Base-by-base conservation (phyloP, 1,140 invertebrate genomes). In the Nilaparvata lugens region DNA sequence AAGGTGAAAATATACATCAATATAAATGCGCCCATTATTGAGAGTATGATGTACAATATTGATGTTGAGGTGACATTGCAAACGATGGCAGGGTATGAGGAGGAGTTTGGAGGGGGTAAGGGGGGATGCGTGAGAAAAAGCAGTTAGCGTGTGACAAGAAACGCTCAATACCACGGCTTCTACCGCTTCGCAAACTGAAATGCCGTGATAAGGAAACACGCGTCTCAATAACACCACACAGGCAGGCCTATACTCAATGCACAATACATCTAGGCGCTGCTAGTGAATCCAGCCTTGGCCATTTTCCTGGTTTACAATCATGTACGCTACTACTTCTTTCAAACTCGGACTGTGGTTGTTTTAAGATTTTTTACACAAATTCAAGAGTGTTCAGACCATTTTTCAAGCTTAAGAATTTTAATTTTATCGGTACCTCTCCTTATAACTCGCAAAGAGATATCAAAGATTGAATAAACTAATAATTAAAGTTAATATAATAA, bases 141-240 rank as follows among this genome's bases (percentile, higher is more conserved):
- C 25, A 54, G 52, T 25, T 23, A 51, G 24, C 24, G 48, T 25
- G 21, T 25, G 24, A 54, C 24, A 54, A 54, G 52, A 25, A 53
- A 24, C 25, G 35, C 24, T 19, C 25, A 35, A 54, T 31, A 35
- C 16, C 19, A 13, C 25, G 14, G 52, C 48, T 51, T 51, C 21
- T 23, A 51, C 48, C 24, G 25, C 31, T 38, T 42, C 14, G 9
- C 7, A 48, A 48, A 48, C 21, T 18, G 45, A 48, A 48, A 51
- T 51, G 11, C 24, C 24, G 48, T 25, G 48, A 51, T 23, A 51
- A 25, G 48, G 48, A 51, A 51, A 51, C 48, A 51, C 48, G 48
- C 48, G 48, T 14, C 13, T 35, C 31, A 35, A 35, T 35, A 35
- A 11, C 31, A 6, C 7, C 31, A 35, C 31, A 35, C 23, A 21